A percentile compares a stretch with the other conserved stretches of the same genome.
Conservation (phyloP, 2,888 invertebrate species). For the Scaptomyza flava region DNA sequence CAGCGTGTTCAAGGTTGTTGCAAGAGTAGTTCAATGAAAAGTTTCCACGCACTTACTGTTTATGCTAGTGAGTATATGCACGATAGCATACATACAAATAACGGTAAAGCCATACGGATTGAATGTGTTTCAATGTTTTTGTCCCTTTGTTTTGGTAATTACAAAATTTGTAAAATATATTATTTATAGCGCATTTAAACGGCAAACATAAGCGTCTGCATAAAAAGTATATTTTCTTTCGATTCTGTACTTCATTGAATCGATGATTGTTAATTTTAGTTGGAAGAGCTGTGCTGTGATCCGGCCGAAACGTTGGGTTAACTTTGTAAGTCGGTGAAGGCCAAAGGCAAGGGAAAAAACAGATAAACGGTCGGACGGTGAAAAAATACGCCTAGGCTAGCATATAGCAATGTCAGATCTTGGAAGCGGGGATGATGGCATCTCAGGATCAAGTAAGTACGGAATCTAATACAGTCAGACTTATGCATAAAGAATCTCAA, state of each 20-base stretch:
- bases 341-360: constrained; percentile 2
- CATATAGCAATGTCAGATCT: constrained; percentile 88
- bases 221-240: not conserved
- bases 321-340: constrained; percentile 20
- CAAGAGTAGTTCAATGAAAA: constrained; percentile 38
- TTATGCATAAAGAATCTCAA: no score
- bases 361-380: not conserved
- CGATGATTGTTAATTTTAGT: constrained; percentile 2
- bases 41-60: constrained; percentile 11
- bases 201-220: no score
- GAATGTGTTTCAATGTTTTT: not conserved
- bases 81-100: not conserved
- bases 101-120: not conserved
- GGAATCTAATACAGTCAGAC: not conserved
- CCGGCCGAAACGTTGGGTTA: constrained; percentile 23
- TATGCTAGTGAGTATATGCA: constrained; percentile 1
- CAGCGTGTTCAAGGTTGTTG: constrained; percentile 56
- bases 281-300: constrained; percentile 31
- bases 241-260: not conserved
- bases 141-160: not conserved
- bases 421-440: constrained; percentile 92
- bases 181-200: no score
- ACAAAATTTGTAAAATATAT: no score
- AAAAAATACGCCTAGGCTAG: not conserved
- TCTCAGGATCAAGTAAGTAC: constrained; percentile 92